Percentiles rank a stretch among this genome's conserved stretches.
These are phyloP conservation scores for Tetranychus piercei DNA, from an alignment of 2,888 invertebrate genomes.

Conservation along the genomic window DNA sequence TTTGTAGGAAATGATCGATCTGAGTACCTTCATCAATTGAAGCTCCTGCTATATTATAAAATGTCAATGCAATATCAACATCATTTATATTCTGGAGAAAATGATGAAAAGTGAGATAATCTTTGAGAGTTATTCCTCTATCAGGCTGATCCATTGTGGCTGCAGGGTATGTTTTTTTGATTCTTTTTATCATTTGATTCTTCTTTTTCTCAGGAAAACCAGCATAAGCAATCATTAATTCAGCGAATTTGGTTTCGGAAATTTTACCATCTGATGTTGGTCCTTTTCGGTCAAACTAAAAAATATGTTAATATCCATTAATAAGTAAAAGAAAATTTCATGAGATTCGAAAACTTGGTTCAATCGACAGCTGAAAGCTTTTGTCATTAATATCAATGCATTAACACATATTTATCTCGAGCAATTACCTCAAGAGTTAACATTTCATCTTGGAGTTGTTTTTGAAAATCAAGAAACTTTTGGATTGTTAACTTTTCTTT, in stretches of 20 bases:
- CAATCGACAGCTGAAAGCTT: background rate
- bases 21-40: constrained; percentile 65
- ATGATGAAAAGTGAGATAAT: constrained; percentile 85
- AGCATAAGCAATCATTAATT: constrained; percentile 74
- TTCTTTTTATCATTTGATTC: constrained; percentile 72
- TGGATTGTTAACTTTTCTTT: constrained; percentile 84
- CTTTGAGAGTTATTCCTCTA: constrained; percentile 60
- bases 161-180: constrained; percentile 53
- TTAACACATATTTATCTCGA: background rate
- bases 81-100: constrained; percentile 93
- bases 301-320: constrained; percentile 11
- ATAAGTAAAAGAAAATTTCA: background rate
- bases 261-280: constrained; percentile 72
- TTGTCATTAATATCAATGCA: background rate
- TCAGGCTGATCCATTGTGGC: background rate
- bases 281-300: constrained; percentile 56
- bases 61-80: constrained; percentile 92
- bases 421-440: constrained; percentile 57
- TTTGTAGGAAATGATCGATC: no score
- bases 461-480: constrained; percentile 86
- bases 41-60: constrained; percentile 96
- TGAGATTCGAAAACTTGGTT: no score
- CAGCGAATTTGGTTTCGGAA: constrained; percentile 77
- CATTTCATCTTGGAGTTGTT: constrained; percentile 82
- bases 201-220: constrained; percentile 84